Base-by-base conservation (phyloP, 2,888 invertebrate genomes). In the Unio pictorum region DNA sequence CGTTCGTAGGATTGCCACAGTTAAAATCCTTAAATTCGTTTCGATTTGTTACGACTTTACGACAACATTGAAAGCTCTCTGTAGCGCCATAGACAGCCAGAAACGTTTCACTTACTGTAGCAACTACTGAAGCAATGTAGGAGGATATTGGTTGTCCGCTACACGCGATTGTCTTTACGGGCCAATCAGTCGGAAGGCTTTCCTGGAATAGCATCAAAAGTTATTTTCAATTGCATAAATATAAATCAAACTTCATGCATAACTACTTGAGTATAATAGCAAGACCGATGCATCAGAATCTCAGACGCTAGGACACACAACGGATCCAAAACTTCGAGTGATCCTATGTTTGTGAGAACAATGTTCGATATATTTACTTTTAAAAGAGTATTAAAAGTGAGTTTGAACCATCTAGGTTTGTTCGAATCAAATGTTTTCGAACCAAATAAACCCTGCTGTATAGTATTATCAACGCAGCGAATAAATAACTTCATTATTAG, bases 111-210 rank as follows among this genome's bases (percentile, higher is more conserved):
- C 64, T 55, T 23, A 64, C 6, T 28, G 55, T 56, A 20, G 56
- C 64, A n/a, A 64, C 26, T 30, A 55, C 55, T n/a, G 18, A 20
- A 7, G 26, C 64, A 23, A 64, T n/a, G 5, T 55, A 30, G 3
- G 55, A 55, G 17, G 55, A 56, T 15, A 64, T 20, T 18, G 64
- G 64, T n/a, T 64, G 64, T 26, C 64, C 64, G 17, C 64, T 56
- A 56, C 26, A 26, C 15, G 7, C 56, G 20, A 56, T 28, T 17
- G 26, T 26, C 23, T 55, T 64, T 20, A 64, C 55, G 5, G 56
- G 55, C 64, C 64, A 64, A 54, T 64, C 23, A 7, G 11, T 11
- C 3, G 55, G 55, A 55, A 26, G 30, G n/a, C 20, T 55, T 8
- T 64, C 30, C 64, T 64, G 64, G 7, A 64, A 62, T n/a, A 30